These are phyloP conservation scores for Folsomia candida DNA, from an alignment of 2,888 invertebrate species.

Conservation along the genomic window DNA sequence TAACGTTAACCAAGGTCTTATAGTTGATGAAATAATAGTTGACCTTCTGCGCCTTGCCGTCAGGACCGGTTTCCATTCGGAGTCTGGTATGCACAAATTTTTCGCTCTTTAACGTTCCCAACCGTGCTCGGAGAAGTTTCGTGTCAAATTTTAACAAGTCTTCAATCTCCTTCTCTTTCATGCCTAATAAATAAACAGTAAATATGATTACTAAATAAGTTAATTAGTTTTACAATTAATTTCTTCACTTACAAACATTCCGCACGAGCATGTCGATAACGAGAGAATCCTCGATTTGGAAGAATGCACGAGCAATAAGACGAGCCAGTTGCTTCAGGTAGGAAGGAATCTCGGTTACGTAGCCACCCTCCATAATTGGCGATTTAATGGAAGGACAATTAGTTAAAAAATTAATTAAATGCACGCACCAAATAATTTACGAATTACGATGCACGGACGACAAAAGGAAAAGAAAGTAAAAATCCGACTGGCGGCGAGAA, in stretches of 20 bases:
- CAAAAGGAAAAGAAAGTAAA: too few relatives aligned
- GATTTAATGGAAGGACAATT: too few relatives aligned
- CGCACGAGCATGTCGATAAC: constrained; percentile 93
- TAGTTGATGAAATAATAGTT: constrained; percentile 98
- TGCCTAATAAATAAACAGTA: constrained; percentile 47
- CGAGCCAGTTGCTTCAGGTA: constrained; percentile 88
- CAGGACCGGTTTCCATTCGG: constrained; percentile 91
- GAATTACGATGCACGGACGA: too few relatives aligned
- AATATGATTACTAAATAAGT: not conserved
- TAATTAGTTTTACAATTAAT: constrained; percentile 44
- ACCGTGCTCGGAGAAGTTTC: constrained; percentile 84
- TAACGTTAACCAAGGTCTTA: constrained; percentile 80
- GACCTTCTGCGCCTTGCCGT: constrained; percentile 92
- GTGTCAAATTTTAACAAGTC: constrained; percentile 89
- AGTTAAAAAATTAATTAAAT: too few relatives aligned
- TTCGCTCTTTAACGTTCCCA: constrained; percentile 82
- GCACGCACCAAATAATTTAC: too few relatives aligned
- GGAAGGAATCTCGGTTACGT: constrained; percentile 75
- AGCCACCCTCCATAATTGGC: constrained; percentile 14
- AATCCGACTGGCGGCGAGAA: too few relatives aligned
- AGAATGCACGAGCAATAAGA: constrained; percentile 88
- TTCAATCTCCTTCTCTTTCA: constrained; percentile 63
- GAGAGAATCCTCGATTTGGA: constrained; percentile 87
- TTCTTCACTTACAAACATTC: constrained; percentile 73
- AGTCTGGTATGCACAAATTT: constrained; percentile 89